phyloP scores from a whole-genome alignment of 2,113 vertebrate genomes.

The Cyphotilapia sp. region DNA sequence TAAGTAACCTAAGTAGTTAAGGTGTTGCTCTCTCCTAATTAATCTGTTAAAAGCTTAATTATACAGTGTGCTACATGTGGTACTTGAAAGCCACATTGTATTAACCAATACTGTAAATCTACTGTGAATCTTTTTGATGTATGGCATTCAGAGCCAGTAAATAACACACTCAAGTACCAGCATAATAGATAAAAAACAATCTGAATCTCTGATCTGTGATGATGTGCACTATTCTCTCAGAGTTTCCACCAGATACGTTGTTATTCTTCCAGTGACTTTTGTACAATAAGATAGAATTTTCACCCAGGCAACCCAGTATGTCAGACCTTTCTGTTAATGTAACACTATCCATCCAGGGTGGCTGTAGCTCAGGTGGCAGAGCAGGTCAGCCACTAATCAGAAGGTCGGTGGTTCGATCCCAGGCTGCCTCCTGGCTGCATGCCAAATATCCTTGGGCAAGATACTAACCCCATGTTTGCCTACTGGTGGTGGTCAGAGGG shows the following conservation, averaged over 20 bases:
- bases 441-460: too few relatives aligned
- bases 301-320: neutral
- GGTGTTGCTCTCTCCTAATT: neutral
- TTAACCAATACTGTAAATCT: neutral
- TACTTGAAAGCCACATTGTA: neutral
- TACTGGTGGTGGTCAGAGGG: too few relatives aligned
- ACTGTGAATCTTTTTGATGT: neutral
- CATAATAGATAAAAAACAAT: neutral
- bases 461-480: too few relatives aligned
- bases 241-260: neutral
- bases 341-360: too few relatives aligned
- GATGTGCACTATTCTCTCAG: neutral
- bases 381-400: too few relatives aligned
- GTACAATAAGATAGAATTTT: neutral
- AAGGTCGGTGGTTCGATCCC: too few relatives aligned
- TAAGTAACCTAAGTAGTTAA: neutral
- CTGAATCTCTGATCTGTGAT: neutral
- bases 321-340: neutral
- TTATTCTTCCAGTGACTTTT: neutral
- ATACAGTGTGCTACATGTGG: neutral
- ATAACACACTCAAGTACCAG: neutral
- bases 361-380: too few relatives aligned
- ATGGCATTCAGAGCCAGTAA: neutral
- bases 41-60: neutral
- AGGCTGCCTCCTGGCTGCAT: too few relatives aligned